Evolutionary conservation across 2,797 vertebrate genomes (phyloP).

Genomic region (Etheostoma perlongum): DNA sequence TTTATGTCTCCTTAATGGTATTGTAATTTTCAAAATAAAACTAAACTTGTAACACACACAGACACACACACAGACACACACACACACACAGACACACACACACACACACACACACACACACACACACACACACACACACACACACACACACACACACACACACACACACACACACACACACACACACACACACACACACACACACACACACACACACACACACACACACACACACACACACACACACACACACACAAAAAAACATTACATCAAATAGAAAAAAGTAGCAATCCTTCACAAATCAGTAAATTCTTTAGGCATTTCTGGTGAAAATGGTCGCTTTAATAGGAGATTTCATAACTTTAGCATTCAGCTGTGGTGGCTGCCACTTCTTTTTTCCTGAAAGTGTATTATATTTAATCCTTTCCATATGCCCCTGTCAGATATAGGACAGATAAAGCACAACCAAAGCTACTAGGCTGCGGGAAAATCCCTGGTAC

Average conservation of each 20-base stretch:
- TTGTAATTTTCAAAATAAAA: not conserved
- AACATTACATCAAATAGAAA: not conserved
- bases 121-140: too few relatives aligned
- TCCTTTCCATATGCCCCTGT: conserved; percentile 60
- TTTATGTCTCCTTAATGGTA: not conserved
- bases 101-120: too few relatives aligned
- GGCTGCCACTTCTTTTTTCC: conserved; percentile 20
- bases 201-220: too few relatives aligned
- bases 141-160: too few relatives aligned
- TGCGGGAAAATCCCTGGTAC: conserved; percentile 68
- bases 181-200: too few relatives aligned
- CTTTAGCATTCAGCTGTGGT: conserved; percentile 39
- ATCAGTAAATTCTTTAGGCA: not conserved
- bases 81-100: too few relatives aligned
- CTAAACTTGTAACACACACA: too few relatives aligned
- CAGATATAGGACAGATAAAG: conserved; percentile 59
- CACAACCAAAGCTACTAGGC: conserved; percentile 37
- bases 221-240: too few relatives aligned
- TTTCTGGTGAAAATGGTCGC: conserved; percentile 1
- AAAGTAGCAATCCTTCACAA: not conserved
- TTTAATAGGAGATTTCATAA: conserved; percentile 34
- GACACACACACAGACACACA: too few relatives aligned
- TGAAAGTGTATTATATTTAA: conserved; percentile 55
- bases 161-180: too few relatives aligned
- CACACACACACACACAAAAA: too few relatives aligned